Conservation (phyloP, 2,888 invertebrate species). For the Merodon equestris region DNA sequence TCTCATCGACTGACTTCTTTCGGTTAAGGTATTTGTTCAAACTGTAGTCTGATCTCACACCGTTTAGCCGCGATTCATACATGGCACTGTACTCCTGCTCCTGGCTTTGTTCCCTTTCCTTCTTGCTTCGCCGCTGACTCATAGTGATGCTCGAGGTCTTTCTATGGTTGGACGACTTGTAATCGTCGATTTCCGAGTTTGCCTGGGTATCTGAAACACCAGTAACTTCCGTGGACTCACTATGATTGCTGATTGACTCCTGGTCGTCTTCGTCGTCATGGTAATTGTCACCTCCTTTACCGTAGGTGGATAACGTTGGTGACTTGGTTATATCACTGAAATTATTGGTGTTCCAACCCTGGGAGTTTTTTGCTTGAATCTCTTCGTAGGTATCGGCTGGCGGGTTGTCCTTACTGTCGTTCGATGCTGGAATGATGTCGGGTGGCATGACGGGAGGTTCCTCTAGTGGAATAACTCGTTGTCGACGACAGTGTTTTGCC, state of each 20-base stretch:
- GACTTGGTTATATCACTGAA: constrained; percentile 58
- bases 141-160: constrained; percentile 28
- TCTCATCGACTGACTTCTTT: constrained; percentile 71
- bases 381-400: constrained; percentile 76
- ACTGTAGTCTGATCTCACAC: constrained; percentile 75
- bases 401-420: constrained; percentile 46
- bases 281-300: constrained; percentile 40
- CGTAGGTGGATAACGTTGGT: constrained; percentile 44
- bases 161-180: constrained; percentile 30
- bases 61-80: constrained; percentile 75
- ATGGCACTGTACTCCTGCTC: constrained; percentile 72
- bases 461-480: constrained; percentile 78
- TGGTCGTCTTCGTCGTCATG: constrained; percentile 51
- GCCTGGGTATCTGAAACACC: constrained; percentile 75
- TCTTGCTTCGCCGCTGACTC: constrained; percentile 28
- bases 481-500: constrained; percentile 86
- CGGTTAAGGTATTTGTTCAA: constrained; percentile 77
- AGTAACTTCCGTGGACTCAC: constrained; percentile 78
- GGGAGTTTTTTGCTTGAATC: constrained; percentile 82
- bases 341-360: constrained; percentile 82
- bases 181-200: constrained; percentile 69
- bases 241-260: constrained; percentile 76
- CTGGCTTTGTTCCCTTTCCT: constrained; percentile 40
- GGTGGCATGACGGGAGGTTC: constrained; percentile 81
- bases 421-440: constrained; percentile 81